Evolutionary conservation across 2,888 invertebrate species (phyloP), one percentile per base, ranked within the genome.

Genomic region (Patella caerulea): DNA sequence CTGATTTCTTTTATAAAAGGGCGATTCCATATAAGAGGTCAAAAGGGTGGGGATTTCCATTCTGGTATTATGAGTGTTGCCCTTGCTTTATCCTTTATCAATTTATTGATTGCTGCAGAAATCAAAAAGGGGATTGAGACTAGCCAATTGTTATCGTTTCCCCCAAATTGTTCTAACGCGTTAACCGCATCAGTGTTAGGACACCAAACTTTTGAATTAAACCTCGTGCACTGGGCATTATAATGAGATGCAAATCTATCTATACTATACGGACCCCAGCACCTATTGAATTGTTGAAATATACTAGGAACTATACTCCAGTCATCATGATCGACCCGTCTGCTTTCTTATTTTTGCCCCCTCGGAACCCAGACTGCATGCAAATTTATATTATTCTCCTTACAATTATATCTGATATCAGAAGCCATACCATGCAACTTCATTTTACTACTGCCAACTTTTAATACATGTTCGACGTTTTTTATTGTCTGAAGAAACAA

Each of bases 231-330:
- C 11, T 65, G 65, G 15, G 65, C 3, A 15, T 65, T 65, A 65
- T 65, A 65, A 65, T 65, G 65, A 15, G 65, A 19, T 19, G 65
- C 24, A 19, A 65, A 65, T 65, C 65, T 65, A 12, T 65, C 65
- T 19, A 65, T 65, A 19, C 24, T 24, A 24, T 19, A 65, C 14
- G 65, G 65, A 11, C 19, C 65, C 65, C 19, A 65, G 19, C 12
- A 24, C 12, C 19, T 12, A 65, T 11, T 65, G 19, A 65, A 24
- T 19, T 65, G 65, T 0, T 65, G 65, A 24, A 65, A 65, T 65
- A 65, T 19, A 19, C 24, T 24, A 14, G 19, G 19, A n/a, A 24
- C 24, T 11, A 65, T 65, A 24, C 19, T 12, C 65, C 65, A 65
- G 15, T 65, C 65, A 15, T 65, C 65, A 65, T 65, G 65, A 24